Base-by-base conservation (phyloP, 2,888 invertebrate species). In the Chrysolina americana region DNA sequence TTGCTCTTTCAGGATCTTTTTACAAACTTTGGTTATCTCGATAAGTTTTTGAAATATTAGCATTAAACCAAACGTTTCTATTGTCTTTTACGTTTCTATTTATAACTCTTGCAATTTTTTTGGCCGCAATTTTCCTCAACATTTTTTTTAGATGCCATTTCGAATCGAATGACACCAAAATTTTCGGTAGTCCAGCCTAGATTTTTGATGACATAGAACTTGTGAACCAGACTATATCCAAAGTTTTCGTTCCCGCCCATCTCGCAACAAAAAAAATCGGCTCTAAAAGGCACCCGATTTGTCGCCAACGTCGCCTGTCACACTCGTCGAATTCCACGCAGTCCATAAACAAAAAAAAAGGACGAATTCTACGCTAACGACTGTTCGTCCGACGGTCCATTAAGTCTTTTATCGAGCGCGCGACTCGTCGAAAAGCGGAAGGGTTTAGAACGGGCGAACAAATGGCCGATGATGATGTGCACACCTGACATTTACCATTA, bases 401-500 rank as follows among this genome's bases (percentile, higher is more conserved):
- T 66, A 66, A 66, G 28, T 28, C 47, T 47, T 44, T 68, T 53
- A 68, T 59, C 59, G 59, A 59, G 59, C 59, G 59, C 28, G 41
- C 21, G 15, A 53, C 36, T 53, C 17, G 48, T 66, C 36, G 21
- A 15, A 68, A 28, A 53, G 19, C 53, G 53, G 53, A 53, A 53
- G 53, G 59, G 59, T 23, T 28, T 36, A 59, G 59, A 48, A 65
- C 23, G 28, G 65, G 23, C 47, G 41, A 65, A 65, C 47, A 65
- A 65, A 47, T n/a, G 41, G 65, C 47, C 41, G 65, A n/a, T 23
- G 65, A 65, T 62, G 41, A 68, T 62, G 44, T 15, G 56, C 65
- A 56, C 63, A 68, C 65, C 73, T 73, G 73, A 73, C 73, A 70
- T 70, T 73, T 73, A 41, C 65, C 65, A 50, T 56, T 73, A 70